Evolutionary conservation across 1,140 invertebrate genomes (phyloP).

Genomic region (Cyrtorhinus lividipennis): DNA sequence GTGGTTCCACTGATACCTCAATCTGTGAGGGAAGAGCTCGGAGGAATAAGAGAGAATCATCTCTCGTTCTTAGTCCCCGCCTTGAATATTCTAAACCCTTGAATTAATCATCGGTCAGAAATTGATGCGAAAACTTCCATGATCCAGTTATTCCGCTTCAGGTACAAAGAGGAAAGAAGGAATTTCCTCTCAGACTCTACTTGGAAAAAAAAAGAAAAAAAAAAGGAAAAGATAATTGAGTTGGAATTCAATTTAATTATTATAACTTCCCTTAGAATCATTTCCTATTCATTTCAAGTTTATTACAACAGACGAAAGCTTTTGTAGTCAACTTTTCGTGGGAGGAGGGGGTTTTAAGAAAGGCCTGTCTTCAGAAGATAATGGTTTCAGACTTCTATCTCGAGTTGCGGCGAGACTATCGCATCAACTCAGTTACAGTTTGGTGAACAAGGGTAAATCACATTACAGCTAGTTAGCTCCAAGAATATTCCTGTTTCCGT

Average conservation of each 20-base stretch:
- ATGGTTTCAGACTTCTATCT: background rate
- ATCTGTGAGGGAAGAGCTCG: no score
- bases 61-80: no score
- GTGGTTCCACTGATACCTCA: no score
- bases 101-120: background rate
- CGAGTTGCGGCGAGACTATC: background rate
- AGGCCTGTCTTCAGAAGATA: no score
- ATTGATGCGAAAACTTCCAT: background rate
- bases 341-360: no score
- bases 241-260: background rate
- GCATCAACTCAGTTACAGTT: background rate
- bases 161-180: background rate
- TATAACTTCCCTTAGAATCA: background rate
- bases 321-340: background rate
- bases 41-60: no score
- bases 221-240: background rate
- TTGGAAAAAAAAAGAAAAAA: background rate
- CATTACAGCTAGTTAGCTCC: background rate
- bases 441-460: background rate
- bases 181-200: no score
- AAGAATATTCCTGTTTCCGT: background rate
- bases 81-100: background rate
- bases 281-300: background rate
- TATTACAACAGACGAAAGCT: background rate
- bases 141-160: background rate